Base-by-base conservation (phyloP, 2,888 invertebrate genomes). In the Xestia ashworthii region DNA sequence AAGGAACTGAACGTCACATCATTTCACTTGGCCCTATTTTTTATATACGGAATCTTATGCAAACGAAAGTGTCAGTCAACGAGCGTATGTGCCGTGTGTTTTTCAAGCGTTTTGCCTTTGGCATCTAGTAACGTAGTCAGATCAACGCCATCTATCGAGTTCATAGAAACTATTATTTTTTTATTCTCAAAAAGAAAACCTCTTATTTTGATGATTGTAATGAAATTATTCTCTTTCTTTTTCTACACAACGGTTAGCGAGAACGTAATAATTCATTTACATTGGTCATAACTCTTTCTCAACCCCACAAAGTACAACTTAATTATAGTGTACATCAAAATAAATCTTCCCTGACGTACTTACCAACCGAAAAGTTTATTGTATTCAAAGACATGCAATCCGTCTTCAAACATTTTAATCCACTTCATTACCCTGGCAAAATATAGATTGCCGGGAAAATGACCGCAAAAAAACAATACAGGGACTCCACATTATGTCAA, bases 401-500 rank as follows among this genome's bases (percentile, higher is more conserved):
- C 83, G 87, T 91, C 90, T 89, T 87, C 75, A 77, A 79, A 82
- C 76, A 81, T 90, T 86, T 85, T 87, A 87, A 88, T 87, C 84
- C 89, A 70, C 87, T 91, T 93, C 91, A 94, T 94, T 94, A 93
- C 89, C 81, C 85, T 71, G 90, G 89, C 91, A 93, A 83, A 92
- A 93, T 93, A 93, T 92, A 92, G 89, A 92, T 91, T 88, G 88
- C 85, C 86, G 84, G 85, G 85, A 92, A 92, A 94, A 92, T 92
- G 91, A 93, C 92, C 90, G 86, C 92, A 92, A 92, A 92, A 93
- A 91, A 91, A 89, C 38, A 73, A 86, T 89, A 91, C 88, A 86
- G 74, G 88, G 83, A 73, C 92, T 74, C 60, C 93, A 94, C n/a
- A n/a, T n/a, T 91, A 94, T 94, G 95, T 95, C 94, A 94, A 93